Conservation (phyloP, 1,140 invertebrate genomes). For the Coenobita brevimanus region DNA sequence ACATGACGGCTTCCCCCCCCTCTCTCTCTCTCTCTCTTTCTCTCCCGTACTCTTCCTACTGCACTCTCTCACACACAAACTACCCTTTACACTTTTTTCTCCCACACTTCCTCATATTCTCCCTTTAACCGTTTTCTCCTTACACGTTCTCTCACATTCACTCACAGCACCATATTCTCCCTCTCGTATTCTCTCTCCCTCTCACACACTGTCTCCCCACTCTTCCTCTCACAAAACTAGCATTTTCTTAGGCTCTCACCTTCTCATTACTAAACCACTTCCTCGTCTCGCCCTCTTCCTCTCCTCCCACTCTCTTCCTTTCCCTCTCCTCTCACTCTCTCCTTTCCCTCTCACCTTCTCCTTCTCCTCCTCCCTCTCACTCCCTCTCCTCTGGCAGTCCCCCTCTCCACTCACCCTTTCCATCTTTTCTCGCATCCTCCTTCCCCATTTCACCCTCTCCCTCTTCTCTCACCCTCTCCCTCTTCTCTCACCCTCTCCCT, state of each 20-base stretch:
- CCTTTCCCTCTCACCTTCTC: neutral
- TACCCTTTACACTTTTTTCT: neutral
- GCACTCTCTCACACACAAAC: constrained; percentile 11
- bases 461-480: no score
- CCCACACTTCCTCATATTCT: neutral
- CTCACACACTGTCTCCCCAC: neutral
- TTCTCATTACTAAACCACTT: no score
- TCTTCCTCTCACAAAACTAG: neutral
- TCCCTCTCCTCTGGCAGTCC: no score
- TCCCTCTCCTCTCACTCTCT: neutral
- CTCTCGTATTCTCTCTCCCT: no score
- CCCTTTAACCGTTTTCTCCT: neutral
- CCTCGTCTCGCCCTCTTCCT: neutral
- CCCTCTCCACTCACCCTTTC: no score
- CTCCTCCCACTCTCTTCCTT: neutral
- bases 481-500: no score
- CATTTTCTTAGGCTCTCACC: neutral
- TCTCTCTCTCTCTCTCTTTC: constrained; percentile 13
- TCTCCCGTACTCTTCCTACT: neutral
- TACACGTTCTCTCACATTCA: neutral
- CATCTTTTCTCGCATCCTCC: no score
- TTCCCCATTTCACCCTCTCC: no score
- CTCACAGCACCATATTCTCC: no score
- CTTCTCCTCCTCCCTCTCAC: no score
- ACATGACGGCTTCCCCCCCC: neutral